These are phyloP conservation scores for Urophycis tenuis DNA, from an alignment of 2,797 vertebrate genomes.

Conservation along the genomic window DNA sequence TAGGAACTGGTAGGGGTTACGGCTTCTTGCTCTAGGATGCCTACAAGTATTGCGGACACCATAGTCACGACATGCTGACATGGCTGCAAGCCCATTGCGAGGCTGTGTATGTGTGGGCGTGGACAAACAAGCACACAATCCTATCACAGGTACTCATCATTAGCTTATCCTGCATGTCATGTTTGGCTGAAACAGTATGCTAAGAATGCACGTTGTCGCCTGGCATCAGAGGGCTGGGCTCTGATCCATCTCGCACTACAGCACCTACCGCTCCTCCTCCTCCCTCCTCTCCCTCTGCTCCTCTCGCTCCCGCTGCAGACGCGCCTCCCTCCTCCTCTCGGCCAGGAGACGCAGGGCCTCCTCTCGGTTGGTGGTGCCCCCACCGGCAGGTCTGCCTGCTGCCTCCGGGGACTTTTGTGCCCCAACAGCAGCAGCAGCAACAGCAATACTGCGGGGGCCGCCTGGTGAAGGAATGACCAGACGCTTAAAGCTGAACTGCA, in stretches of 20 bases:
- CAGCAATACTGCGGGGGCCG: constrained; percentile 9
- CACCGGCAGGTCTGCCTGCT: constrained; percentile 65
- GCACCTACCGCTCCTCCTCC: constrained; percentile 47
- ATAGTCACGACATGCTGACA: too few relatives aligned
- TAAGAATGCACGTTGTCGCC: background rate
- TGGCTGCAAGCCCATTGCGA: too few relatives aligned
- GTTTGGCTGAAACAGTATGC: too few relatives aligned
- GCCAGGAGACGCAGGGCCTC: constrained; percentile 82
- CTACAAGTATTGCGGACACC: too few relatives aligned
- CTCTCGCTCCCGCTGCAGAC: constrained; percentile 82
- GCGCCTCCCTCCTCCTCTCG: constrained; percentile 84
- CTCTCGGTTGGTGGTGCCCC: constrained; percentile 81
- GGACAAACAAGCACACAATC: background rate
- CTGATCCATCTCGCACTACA: background rate
- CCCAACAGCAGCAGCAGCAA: constrained; percentile 23
- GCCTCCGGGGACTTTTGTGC: constrained; percentile 32
- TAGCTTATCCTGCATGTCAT: background rate
- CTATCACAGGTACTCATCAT: too few relatives aligned
- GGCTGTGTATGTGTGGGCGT: constrained; percentile 13
- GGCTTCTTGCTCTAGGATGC: too few relatives aligned
- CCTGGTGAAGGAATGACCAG: constrained; percentile 25
- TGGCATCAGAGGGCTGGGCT: background rate
- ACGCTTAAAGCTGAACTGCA: background rate
- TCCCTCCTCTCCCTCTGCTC: constrained; percentile 74
- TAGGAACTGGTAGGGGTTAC: too few relatives aligned